These are phyloP conservation scores for Heteronetta atricapilla DNA, from an alignment of 2,113 vertebrate genomes.

Conservation along the genomic window DNA sequence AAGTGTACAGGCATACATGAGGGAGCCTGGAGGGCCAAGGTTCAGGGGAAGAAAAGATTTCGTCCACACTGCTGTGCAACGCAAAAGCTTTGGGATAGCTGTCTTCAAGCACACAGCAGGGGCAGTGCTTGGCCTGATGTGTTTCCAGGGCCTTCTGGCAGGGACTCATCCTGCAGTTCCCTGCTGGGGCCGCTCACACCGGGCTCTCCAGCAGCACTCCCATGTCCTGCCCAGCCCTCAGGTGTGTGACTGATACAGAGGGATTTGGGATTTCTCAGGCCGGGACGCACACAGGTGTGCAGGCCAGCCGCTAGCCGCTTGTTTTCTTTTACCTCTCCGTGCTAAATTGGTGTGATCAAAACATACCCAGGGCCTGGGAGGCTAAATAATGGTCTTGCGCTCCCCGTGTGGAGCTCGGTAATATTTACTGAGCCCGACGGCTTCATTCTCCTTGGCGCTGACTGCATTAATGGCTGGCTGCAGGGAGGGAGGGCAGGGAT, in stretches of 20 bases:
- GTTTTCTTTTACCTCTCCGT: conserved; percentile 54
- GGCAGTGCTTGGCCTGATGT: neutral
- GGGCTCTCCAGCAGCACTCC: neutral
- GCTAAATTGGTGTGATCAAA: conserved; percentile 75
- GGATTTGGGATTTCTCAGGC: neutral
- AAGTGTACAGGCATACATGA: fast-evolving
- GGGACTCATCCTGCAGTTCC: neutral
- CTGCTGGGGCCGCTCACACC: neutral
- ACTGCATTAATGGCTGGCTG: conserved; percentile 79
- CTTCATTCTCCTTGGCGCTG: conserved; percentile 77
- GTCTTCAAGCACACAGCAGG: neutral
- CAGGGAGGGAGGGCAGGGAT: conserved; percentile 71
- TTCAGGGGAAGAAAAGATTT: neutral
- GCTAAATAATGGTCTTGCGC: conserved; percentile 76
- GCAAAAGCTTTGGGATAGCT: neutral
- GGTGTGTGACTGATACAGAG: fast-evolving
- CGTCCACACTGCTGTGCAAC: fast-evolving
- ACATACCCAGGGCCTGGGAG: conserved; percentile 56
- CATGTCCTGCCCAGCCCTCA: neutral
- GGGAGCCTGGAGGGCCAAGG: neutral
- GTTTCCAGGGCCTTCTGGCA: neutral
- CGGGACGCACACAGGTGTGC: neutral
- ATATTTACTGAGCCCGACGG: conserved; percentile 79
- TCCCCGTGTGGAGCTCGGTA: conserved; percentile 69
- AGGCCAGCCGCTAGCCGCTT: neutral